Evolutionary conservation across 2,888 invertebrate genomes (phyloP).

Genomic region (Tholera decimalis): DNA sequence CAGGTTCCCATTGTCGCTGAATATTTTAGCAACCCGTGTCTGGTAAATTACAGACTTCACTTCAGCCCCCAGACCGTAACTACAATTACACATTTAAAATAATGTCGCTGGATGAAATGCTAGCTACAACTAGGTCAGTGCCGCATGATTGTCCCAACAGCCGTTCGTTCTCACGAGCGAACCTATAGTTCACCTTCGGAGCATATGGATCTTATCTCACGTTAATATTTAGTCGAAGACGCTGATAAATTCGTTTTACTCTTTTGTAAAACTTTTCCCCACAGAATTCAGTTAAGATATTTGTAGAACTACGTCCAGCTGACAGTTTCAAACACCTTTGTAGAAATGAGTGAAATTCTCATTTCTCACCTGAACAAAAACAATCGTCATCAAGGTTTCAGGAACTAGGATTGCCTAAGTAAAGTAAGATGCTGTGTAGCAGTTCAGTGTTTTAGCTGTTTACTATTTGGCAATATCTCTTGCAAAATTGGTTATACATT

Average conservation of each 20-base stretch:
- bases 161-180: constrained; percentile 76
- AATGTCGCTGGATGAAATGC: constrained; percentile 74
- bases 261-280: neutral
- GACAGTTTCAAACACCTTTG: neutral
- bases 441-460: neutral
- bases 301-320: neutral
- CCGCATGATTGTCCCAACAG: constrained; percentile 78
- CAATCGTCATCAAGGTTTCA: neutral
- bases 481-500: constrained; percentile 24
- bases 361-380: neutral
- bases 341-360: neutral
- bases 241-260: constrained; percentile 39
- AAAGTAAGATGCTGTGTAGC: neutral
- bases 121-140: constrained; percentile 80
- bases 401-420: neutral
- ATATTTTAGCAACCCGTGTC: constrained; percentile 84
- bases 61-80: constrained; percentile 70
- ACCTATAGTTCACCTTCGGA: constrained; percentile 62
- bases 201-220: constrained; percentile 64
- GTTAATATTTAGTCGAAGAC: constrained; percentile 59
- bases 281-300: neutral
- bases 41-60: constrained; percentile 85
- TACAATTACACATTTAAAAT: constrained; percentile 81
- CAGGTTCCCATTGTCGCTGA: constrained; percentile 83
- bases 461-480: neutral